Evolutionary conservation across 2,797 vertebrate genomes (phyloP).

Genomic region (Bradypodion pumilum): DNA sequence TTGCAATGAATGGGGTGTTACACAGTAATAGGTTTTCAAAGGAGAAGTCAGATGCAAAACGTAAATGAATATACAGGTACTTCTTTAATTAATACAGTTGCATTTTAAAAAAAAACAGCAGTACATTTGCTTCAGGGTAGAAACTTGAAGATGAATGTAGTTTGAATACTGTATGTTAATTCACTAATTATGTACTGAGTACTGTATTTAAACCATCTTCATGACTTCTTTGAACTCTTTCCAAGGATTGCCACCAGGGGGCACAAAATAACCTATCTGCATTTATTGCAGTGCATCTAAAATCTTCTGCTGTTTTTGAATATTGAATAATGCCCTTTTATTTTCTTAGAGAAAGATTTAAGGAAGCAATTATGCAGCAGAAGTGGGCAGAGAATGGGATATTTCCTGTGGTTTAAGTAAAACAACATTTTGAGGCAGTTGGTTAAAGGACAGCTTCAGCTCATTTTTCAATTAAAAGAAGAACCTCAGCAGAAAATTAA

Average conservation of each 20-base stretch:
- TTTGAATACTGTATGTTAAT: background rate
- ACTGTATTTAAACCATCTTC: background rate
- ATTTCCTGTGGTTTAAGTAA: background rate
- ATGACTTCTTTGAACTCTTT: background rate
- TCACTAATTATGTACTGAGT: too few species aligned
- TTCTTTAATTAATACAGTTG: background rate
- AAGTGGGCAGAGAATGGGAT: background rate
- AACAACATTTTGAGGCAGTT: background rate
- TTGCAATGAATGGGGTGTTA: background rate
- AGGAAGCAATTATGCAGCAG: background rate
- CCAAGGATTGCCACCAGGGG: slow-evolving; percentile 51
- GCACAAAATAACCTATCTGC: slow-evolving; percentile 18
- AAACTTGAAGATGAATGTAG: background rate
- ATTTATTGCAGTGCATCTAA: too few species aligned
- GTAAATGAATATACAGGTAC: background rate
- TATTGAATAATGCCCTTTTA: background rate
- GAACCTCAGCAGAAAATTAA: background rate
- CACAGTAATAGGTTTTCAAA: background rate
- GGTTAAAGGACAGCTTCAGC: background rate
- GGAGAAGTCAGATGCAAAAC: background rate
- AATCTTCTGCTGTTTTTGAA: background rate
- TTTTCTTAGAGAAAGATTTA: background rate
- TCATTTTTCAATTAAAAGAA: background rate
- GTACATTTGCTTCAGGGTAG: background rate
- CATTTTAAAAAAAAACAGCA: background rate